Evolutionary conservation across 1,140 invertebrate species (phyloP), one percentile per base, ranked within the genome.

Genomic region (Drosophila arawakana): DNA sequence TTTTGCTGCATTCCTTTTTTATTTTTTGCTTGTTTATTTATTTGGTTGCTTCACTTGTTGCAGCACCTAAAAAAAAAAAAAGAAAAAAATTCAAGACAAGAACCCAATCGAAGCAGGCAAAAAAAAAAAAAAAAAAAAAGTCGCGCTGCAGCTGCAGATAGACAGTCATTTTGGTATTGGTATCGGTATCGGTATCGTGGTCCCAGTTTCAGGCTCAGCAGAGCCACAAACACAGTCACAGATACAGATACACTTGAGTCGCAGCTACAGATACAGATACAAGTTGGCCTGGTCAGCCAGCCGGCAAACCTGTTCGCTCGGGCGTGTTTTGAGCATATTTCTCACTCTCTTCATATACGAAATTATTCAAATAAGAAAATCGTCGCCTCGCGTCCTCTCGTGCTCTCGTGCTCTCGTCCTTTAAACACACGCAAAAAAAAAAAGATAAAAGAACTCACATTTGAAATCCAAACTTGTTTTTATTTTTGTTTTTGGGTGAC

Each of bases 361-460:
- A 76, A 80, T 89, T 88, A 88, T 89, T 89, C 81, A 89, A 89
- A 89, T 84, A 89, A 88, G 84, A 88, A 88, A 88, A 88, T 68
- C 77, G 66, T 76, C 67, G 78, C 67, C 44, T 62, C 18, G 43
- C 68, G 41, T 41, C 44, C 44, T 52, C 46, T 62, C 50, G 65
- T 80, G 76, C 78, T 80, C 71, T 67, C 13, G 30, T 21, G 18
- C 18, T 21, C 18, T 21, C 70, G 55, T 41, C 11, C 46, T 39
- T 30, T 34, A 47, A 67, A 44, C 10, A 61, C 55, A 49, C 11
- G 4, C 18, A n/a, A 4, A 41, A 41, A 9, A 41, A 9, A 13
- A 43, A 43, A 15, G 15, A 15, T 15, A 15, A 15, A 43, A 5
- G n/a, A 49, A 47, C 44, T 50, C 47, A 47, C 60, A 77, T 80